Conservation (phyloP, 1,140 invertebrate species). For the Parapsyche elsis region DNA sequence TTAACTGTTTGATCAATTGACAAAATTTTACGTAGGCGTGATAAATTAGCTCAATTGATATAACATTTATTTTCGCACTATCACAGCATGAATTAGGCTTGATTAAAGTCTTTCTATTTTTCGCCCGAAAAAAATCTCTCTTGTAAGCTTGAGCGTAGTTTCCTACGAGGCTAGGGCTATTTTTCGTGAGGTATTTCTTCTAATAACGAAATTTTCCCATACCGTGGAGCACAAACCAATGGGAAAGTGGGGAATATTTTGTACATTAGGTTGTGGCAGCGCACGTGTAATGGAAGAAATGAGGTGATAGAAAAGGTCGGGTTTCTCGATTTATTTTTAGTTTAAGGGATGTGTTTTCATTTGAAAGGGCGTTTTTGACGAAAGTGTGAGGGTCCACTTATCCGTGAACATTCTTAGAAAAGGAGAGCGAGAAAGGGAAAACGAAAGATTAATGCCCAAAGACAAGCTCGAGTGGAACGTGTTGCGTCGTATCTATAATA, state of each 20-base stretch:
- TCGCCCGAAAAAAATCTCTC: too few relatives aligned
- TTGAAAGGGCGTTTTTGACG: slow-evolving; percentile 7
- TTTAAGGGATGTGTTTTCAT: slow-evolving; percentile 19
- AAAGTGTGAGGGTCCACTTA: neutral
- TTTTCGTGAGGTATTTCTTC: neutral
- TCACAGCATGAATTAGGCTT: too few relatives aligned
- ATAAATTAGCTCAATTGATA: too few relatives aligned
- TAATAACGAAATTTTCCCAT: slow-evolving; percentile 19
- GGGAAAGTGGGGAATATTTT: neutral
- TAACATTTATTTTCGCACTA: too few relatives aligned
- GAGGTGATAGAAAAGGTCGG: neutral
- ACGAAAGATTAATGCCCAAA: neutral
- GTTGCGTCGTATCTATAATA: neutral
- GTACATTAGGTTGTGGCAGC: neutral
- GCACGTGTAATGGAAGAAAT: slow-evolving; percentile 2
- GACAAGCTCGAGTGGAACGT: neutral
- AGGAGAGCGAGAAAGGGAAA: neutral
- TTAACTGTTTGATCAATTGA: too few relatives aligned
- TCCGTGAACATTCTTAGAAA: neutral
- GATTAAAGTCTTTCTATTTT: too few relatives aligned
- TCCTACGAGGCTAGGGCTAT: too few relatives aligned
- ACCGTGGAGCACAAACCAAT: neutral
- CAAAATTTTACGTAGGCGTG: too few relatives aligned
- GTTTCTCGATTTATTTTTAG: slow-evolving; percentile 15
- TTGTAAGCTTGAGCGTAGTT: too few relatives aligned